These are phyloP conservation scores for Pitta sordida DNA, from an alignment of 2,113 vertebrate species.

Conservation along the genomic window DNA sequence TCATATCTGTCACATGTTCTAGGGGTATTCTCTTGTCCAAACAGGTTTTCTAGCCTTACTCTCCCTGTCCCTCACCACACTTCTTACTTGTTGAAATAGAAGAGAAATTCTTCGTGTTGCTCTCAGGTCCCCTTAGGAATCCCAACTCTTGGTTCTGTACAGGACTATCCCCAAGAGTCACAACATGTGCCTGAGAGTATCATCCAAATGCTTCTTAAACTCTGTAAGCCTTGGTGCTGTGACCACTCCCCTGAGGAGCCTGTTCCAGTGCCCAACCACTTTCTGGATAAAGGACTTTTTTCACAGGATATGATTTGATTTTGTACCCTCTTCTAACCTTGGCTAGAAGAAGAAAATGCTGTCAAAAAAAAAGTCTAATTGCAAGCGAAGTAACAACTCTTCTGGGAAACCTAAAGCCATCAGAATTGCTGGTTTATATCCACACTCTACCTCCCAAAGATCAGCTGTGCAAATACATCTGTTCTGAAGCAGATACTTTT, in stretches of 20 bases:
- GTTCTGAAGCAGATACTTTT: conserved; percentile 20
- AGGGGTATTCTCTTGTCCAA: background rate
- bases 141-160: no score
- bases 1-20: background rate
- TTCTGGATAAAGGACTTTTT: background rate
- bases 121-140: background rate
- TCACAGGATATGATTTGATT: background rate
- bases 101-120: background rate
- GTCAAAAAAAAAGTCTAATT: conserved; percentile 40
- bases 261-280: background rate
- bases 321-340: background rate
- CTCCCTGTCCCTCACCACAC: background rate
- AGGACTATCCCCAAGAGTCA: background rate
- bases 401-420: conserved; percentile 20
- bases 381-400: conserved; percentile 9
- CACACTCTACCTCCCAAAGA: conserved; percentile 19
- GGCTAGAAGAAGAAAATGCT: background rate
- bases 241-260: background rate
- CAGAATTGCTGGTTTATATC: conserved; percentile 32
- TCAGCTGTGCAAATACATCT: conserved; percentile 64
- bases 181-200: background rate
- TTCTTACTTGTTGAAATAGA: background rate
- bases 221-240: background rate
- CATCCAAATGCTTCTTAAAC: background rate
- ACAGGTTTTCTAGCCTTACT: background rate